Evolutionary conservation across 2,797 vertebrate genomes (phyloP).

Genomic region (Oreortyx pictus): DNA sequence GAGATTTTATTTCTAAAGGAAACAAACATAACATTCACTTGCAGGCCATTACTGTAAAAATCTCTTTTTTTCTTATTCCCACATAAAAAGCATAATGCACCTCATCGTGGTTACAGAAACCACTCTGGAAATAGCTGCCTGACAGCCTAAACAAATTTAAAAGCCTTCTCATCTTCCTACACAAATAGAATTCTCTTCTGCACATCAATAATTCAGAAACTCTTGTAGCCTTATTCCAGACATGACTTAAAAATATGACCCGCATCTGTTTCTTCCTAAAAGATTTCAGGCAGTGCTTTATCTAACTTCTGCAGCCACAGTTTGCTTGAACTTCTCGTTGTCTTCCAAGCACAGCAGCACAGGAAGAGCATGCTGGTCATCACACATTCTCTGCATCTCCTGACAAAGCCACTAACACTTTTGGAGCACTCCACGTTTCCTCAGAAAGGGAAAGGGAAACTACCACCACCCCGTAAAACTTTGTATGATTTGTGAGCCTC

Average conservation of each 20-base stretch:
- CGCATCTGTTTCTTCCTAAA: not conserved
- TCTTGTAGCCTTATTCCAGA: not conserved
- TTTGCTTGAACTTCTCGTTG: not conserved
- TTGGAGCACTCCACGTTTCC: not conserved
- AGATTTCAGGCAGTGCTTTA: not conserved
- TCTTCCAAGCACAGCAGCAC: not conserved
- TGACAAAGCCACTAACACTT: not conserved
- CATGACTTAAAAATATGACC: not conserved
- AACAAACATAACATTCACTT: not conserved
- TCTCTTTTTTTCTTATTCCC: fast-evolving
- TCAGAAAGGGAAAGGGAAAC: not conserved
- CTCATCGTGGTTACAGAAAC: not conserved
- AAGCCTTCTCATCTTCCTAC: not conserved
- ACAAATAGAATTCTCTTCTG: not conserved
- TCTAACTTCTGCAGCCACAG: not conserved
- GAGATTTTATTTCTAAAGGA: not conserved
- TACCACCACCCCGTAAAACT: not conserved
- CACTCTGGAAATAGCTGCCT: not conserved
- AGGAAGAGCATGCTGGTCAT: not conserved
- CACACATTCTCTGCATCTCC: not conserved
- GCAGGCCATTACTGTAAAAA: not conserved
- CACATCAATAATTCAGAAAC: not conserved
- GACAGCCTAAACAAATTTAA: not conserved
- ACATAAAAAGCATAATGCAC: not conserved
- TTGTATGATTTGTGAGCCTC: not conserved